A percentile compares a stretch with the other conserved stretches of the same genome.
Evolutionary conservation across 2,888 invertebrate species (phyloP).

Genomic region (Eupsilia transversa): DNA sequence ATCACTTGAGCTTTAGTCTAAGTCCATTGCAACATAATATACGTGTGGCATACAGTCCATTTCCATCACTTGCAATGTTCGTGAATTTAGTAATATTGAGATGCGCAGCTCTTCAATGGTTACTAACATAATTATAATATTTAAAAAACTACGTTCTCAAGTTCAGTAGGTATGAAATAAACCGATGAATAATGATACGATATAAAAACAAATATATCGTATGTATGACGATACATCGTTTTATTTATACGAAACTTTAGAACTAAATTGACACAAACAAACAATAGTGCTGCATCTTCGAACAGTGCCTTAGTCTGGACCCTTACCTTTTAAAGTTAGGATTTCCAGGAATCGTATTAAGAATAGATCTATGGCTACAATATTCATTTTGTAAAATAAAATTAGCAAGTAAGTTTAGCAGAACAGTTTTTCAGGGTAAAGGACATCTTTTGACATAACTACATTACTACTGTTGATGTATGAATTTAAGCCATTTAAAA

Average conservation of each 20-base stretch:
- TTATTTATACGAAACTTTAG: too few species aligned
- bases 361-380: conserved; percentile 4
- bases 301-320: neutral
- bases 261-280: too few species aligned
- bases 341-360: conserved; percentile 11
- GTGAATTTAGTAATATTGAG: too few species aligned
- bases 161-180: conserved; percentile 3
- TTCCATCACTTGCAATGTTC: too few species aligned
- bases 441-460: neutral
- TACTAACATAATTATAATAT: neutral
- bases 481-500: neutral
- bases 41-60: too few species aligned
- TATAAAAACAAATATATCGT: too few species aligned
- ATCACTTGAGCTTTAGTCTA: too few species aligned
- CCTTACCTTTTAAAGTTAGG: neutral
- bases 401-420: neutral
- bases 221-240: too few species aligned
- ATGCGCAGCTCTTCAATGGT: neutral
- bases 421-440: neutral
- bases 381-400: conserved; percentile 2
- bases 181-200: neutral
- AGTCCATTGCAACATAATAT: too few species aligned
- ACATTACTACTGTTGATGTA: too few species aligned
- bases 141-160: neutral
- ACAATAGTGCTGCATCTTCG: conserved; percentile 24